These are phyloP conservation scores for Punctoribates punctum DNA, from an alignment of 2,888 invertebrate species.

Conservation along the genomic window DNA sequence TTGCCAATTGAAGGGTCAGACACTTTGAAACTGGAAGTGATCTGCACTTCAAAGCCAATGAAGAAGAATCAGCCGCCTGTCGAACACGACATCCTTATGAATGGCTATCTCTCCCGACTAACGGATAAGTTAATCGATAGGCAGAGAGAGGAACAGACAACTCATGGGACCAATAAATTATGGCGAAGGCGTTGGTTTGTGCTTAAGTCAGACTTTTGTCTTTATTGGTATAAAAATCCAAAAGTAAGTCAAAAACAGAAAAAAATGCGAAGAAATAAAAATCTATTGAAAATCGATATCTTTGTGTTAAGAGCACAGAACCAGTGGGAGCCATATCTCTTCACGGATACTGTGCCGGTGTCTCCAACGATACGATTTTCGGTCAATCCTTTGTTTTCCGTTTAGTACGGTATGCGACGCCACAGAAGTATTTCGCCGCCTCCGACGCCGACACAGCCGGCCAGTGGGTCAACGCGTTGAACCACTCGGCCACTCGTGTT, in stretches of 20 bases:
- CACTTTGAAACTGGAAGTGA: slow-evolving; percentile 39
- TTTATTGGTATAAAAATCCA: slow-evolving; percentile 91
- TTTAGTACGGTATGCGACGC: slow-evolving; percentile 59
- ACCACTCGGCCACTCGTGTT: slow-evolving; percentile 71
- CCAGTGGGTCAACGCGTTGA: slow-evolving; percentile 69
- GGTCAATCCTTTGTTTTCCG: slow-evolving; percentile 54
- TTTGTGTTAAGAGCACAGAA: slow-evolving; percentile 51
- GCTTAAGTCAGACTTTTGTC: slow-evolving; percentile 82
- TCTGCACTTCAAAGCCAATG: slow-evolving; percentile 35
- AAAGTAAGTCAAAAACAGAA: slow-evolving; percentile 64
- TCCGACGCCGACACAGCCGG: slow-evolving; percentile 67
- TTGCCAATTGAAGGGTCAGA: slow-evolving; percentile 29
- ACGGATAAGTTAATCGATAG: slow-evolving; percentile 36
- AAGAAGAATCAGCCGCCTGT: slow-evolving; percentile 30
- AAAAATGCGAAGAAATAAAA: neutral
- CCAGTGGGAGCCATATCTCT: slow-evolving; percentile 85
- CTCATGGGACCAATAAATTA: slow-evolving; percentile 40
- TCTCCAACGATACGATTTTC: slow-evolving; percentile 58
- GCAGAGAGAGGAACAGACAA: neutral
- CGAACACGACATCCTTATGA: slow-evolving; percentile 35
- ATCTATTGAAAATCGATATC: slow-evolving; percentile 7
- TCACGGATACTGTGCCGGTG: slow-evolving; percentile 70
- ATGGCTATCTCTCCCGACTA: slow-evolving; percentile 40
- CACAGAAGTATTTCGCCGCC: slow-evolving; percentile 72
- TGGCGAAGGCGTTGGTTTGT: slow-evolving; percentile 91